Conservation (phyloP, 2,797 vertebrate species). For the Paedocypris micromegethes region DNA sequence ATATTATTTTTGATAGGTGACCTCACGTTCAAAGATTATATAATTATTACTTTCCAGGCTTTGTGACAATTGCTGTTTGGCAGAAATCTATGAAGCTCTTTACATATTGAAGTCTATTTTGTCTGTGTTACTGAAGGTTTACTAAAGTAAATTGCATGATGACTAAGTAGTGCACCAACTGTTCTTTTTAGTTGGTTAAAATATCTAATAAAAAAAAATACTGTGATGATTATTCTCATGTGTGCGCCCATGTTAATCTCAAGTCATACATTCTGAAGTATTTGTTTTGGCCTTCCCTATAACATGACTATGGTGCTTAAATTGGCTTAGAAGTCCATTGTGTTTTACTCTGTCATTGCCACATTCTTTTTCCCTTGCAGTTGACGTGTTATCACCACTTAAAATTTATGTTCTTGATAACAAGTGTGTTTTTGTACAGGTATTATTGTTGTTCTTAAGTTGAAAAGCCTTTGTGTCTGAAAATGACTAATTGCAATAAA, state of each 20-base stretch:
- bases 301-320: slow-evolving; percentile 77
- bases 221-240: slow-evolving; percentile 72
- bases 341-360: slow-evolving; percentile 63
- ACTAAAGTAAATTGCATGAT: slow-evolving; percentile 81
- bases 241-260: slow-evolving; percentile 71
- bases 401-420: slow-evolving; percentile 74
- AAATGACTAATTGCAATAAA: slow-evolving; percentile 77
- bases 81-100: slow-evolving; percentile 76
- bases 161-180: slow-evolving; percentile 77
- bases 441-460: slow-evolving; percentile 73
- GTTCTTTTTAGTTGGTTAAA: slow-evolving; percentile 71
- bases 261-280: slow-evolving; percentile 61
- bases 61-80: slow-evolving; percentile 76
- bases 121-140: slow-evolving; percentile 79
- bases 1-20: slow-evolving; percentile 85
- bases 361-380: slow-evolving; percentile 64
- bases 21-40: slow-evolving; percentile 75
- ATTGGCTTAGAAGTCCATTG: slow-evolving; percentile 70
- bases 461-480: slow-evolving; percentile 73
- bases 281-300: slow-evolving; percentile 74
- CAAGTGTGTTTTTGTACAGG: slow-evolving; percentile 75
- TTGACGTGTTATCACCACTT: slow-evolving; percentile 73
- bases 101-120: slow-evolving; percentile 79
- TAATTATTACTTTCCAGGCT: slow-evolving; percentile 67
- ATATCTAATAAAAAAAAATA: slow-evolving; percentile 69